Conservation (phyloP, 2,797 vertebrate species). For the Iguana delicatissima region DNA sequence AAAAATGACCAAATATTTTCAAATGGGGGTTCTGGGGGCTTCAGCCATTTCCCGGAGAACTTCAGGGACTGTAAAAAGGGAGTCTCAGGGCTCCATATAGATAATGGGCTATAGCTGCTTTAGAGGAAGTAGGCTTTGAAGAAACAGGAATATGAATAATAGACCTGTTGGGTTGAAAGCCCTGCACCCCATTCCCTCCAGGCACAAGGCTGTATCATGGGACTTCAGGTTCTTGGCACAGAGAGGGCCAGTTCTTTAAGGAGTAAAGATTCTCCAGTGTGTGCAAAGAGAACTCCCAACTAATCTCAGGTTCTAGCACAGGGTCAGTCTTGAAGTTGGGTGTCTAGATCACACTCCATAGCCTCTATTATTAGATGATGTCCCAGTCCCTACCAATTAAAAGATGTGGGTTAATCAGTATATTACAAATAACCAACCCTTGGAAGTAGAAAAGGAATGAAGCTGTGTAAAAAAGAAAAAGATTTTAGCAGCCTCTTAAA, state of each 20-base stretch:
- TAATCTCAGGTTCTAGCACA: background rate
- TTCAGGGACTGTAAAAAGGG: no score
- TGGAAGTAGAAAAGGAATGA: no score
- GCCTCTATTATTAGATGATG: background rate
- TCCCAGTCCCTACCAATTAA: background rate
- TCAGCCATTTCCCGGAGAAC: no score
- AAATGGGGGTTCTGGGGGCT: no score
- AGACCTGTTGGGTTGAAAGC: no score
- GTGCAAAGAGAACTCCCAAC: background rate
- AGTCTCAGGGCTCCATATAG: no score
- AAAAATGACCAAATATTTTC: no score
- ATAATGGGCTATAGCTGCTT: background rate
- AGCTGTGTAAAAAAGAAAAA: no score
- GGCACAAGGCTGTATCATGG: background rate
- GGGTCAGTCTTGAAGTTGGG: background rate
- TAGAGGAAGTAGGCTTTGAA: background rate
- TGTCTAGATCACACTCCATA: background rate
- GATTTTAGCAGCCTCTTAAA: no score
- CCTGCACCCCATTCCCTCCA: background rate
- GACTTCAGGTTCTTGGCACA: background rate
- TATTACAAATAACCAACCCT: no score
- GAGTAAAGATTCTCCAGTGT: background rate
- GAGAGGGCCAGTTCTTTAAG: background rate
- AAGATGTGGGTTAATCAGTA: background rate
- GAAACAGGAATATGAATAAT: background rate